These are phyloP conservation scores for Fringilla coelebs DNA, from an alignment of 2,797 vertebrate genomes.

Conservation along the genomic window DNA sequence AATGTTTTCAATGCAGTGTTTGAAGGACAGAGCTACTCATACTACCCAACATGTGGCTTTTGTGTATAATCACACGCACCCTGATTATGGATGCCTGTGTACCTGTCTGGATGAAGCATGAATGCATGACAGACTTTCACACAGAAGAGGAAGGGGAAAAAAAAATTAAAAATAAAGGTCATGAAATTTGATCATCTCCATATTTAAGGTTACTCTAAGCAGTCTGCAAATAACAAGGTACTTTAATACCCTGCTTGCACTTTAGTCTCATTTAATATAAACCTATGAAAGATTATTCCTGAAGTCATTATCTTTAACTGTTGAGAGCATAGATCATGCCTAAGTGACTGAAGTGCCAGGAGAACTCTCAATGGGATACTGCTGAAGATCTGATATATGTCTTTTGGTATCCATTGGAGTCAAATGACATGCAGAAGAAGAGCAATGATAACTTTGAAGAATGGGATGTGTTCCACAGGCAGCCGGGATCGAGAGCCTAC, in stretches of 20 bases:
- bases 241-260: constrained; percentile 73
- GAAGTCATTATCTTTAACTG: constrained; percentile 78
- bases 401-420: constrained; percentile 52
- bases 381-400: constrained; percentile 69
- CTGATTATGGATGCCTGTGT: not conserved
- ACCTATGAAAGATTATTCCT: constrained; percentile 75
- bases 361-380: constrained; percentile 65
- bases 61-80: not conserved
- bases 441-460: constrained; percentile 49
- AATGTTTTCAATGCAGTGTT: not conserved
- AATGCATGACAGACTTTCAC: constrained; percentile 33
- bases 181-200: constrained; percentile 77
- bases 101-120: not conserved
- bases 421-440: constrained; percentile 59
- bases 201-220: constrained; percentile 79
- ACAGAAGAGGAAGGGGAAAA: not conserved
- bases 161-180: constrained; percentile 77
- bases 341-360: constrained; percentile 71
- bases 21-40: not conserved
- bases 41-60: not conserved
- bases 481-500: not conserved
- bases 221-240: constrained; percentile 76
- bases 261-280: constrained; percentile 77
- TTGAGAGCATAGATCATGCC: constrained; percentile 76
- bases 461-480: not conserved